Percentiles rank a stretch among this genome's conserved stretches.
Evolutionary conservation across 64 coral and sea anemone species (phyloP).

Genomic region (Trachythela sp.): DNA sequence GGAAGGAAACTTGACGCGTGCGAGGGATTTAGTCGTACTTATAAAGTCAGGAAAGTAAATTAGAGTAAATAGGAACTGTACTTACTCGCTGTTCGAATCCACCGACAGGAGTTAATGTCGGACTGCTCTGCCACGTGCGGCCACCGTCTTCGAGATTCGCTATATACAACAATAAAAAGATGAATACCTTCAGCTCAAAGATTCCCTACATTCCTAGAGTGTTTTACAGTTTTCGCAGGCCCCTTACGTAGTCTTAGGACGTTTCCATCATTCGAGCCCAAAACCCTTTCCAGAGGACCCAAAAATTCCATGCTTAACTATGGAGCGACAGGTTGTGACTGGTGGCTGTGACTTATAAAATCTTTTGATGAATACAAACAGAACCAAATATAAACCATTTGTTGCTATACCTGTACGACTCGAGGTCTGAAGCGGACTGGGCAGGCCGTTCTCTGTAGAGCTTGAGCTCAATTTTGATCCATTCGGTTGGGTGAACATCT

Average conservation of each 20-base stretch:
- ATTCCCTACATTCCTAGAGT: not conserved
- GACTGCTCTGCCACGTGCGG: conserved; percentile 9
- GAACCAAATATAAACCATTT: not conserved
- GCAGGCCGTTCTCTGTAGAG: not conserved
- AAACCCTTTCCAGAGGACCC: not conserved
- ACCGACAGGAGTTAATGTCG: not conserved
- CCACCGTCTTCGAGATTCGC: not conserved
- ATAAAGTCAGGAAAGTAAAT: not conserved
- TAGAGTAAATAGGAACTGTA: not conserved
- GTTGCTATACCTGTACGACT: not conserved
- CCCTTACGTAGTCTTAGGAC: not conserved
- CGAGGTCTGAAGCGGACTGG: not conserved
- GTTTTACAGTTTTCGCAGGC: not conserved
- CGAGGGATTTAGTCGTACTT: not conserved
- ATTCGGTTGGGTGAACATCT: conserved; percentile 16
- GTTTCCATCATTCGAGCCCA: not conserved
- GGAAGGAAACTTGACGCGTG: not conserved
- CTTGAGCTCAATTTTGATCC: not conserved
- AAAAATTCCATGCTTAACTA: not conserved
- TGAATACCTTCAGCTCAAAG: not conserved
- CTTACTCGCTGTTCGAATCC: conserved; percentile 8
- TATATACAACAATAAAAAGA: not conserved
- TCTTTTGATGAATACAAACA: conserved; percentile 7
- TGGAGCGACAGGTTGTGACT: not conserved
- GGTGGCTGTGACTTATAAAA: not conserved